A percentile compares a stretch with the other conserved stretches of the same genome.
These are phyloP conservation scores for Macaria liturata DNA, from an alignment of 2,888 invertebrate species.

Conservation along the genomic window DNA sequence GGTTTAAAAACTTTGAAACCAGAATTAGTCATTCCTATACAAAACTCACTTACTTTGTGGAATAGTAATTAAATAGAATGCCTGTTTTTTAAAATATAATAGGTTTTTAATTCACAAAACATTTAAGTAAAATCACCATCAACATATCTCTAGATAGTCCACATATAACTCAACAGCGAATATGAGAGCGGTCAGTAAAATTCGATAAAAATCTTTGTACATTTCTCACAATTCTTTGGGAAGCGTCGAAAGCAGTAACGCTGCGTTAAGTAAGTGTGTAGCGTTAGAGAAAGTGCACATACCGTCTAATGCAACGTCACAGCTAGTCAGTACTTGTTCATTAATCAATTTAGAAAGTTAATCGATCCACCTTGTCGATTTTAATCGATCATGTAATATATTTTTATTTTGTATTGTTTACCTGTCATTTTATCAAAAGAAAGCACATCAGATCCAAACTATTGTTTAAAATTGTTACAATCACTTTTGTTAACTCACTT, in stretches of 20 bases:
- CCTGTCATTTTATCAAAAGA: constrained; percentile 15
- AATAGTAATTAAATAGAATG: no score
- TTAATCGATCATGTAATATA: constrained; percentile 28
- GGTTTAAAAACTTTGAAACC: no score
- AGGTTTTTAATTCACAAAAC: no score
- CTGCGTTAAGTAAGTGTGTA: constrained; percentile 40
- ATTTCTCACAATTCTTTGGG: no score
- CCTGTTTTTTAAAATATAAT: no score
- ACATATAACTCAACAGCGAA: no score
- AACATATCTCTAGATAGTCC: no score
- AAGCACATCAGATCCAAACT: constrained; percentile 10
- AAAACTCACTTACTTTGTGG: no score
- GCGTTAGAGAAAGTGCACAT: constrained; percentile 66
- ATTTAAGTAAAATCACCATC: no score
- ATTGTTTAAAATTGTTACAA: constrained; percentile 1
- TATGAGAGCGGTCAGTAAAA: no score
- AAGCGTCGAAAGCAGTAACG: constrained; percentile 51
- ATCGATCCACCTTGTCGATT: constrained; percentile 43
- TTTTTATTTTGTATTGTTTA: constrained; percentile 24
- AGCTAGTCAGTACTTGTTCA: constrained; percentile 49
- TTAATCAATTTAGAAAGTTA: constrained; percentile 71
- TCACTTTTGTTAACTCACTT: constrained; percentile 26
- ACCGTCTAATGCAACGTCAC: constrained; percentile 54
- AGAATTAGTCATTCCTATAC: no score
- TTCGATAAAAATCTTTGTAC: no score